Base-by-base conservation (phyloP, 2,888 invertebrate genomes). In the Protodeltote pygarga region DNA sequence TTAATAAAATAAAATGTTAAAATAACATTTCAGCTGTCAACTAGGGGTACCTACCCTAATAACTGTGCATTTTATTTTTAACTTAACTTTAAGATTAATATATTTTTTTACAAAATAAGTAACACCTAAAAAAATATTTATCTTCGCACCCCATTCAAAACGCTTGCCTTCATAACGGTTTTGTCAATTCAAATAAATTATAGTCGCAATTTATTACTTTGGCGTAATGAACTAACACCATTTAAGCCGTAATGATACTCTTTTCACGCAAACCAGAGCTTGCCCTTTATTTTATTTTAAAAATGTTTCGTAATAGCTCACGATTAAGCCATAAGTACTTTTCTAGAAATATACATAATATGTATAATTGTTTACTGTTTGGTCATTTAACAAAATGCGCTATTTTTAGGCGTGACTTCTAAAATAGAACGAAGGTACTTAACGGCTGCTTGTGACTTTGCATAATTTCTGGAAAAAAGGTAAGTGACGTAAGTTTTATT, bases 321-420 rank as follows among this genome's bases (percentile, higher is more conserved):
- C 75, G 75, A 84, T 81, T 78, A 77, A 68, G 73, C 67, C n/a
- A 69, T 71, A 73, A 77, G 79, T 75, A 71, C 66, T 69, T 58
- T 16, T 14, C 24, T 53, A 57, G 59, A 63, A 50, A 10, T 42
- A 15, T 11, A 15, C 3, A 24, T 33, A 29, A 23, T 20, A 31
- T 5, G 3, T 8, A 15, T 3, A 10, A 11, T 21, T 8, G 10
- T 48, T 27, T 1, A 1, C 8, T 6, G 10, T 29, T 9, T 11
- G 5, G 6, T 19, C 1, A 5, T 19, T 19, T 1, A 19, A 19
- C 6, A 4, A 4, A 19, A 2, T 19, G n/a, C n/a, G n/a, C n/a
- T n/a, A n/a, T n/a, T n/a, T n/a, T n/a, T n/a, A n/a, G n/a, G n/a
- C n/a, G n/a, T n/a, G n/a, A n/a, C n/a, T n/a, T n/a, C n/a, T n/a